phyloP scores from a whole-genome alignment of 1,140 invertebrate species.

The Mesaphorura yosii region DNA sequence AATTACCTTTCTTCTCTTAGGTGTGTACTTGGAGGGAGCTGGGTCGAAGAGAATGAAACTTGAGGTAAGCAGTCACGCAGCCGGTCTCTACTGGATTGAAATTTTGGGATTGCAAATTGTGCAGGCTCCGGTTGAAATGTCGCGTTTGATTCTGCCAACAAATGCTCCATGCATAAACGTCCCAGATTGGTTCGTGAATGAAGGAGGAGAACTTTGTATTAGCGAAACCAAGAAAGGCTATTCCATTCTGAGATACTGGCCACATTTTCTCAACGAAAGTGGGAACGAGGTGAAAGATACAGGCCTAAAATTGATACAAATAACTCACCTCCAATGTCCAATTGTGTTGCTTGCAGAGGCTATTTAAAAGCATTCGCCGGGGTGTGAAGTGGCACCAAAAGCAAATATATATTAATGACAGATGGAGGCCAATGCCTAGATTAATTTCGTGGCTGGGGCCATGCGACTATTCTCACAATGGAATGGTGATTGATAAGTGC shows the following conservation, averaged over 20 bases:
- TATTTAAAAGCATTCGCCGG: constrained; percentile 17
- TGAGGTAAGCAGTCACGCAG: constrained; percentile 5
- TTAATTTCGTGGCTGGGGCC: constrained; percentile 44
- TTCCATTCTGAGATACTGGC: constrained; percentile 26
- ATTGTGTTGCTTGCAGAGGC: constrained; percentile 15
- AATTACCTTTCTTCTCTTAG: too few relatives aligned
- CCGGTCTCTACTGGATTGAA: too few relatives aligned
- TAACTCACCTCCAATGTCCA: neutral
- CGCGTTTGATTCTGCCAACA: neutral
- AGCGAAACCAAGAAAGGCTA: constrained; percentile 19
- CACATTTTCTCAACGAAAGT: constrained; percentile 16
- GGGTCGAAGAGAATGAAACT: neutral
- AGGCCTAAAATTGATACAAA: constrained; percentile 1
- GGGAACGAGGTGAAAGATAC: constrained; percentile 17
- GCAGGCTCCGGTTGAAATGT: constrained; percentile 14
- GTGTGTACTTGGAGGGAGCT: too few relatives aligned
- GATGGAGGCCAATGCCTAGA: constrained; percentile 37
- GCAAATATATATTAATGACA: constrained; percentile 35
- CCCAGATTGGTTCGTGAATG: constrained; percentile 27
- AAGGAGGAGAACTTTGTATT: constrained; percentile 27
- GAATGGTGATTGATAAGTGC: constrained; percentile 36
- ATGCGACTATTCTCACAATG: constrained; percentile 40
- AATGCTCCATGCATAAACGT: constrained; percentile 20
- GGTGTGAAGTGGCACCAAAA: constrained; percentile 41
- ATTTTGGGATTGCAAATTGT: neutral